A percentile compares a stretch with the other conserved stretches of the same genome.
Conservation (phyloP, 2,888 invertebrate genomes). For the Caenorhabditis sp. region DNA sequence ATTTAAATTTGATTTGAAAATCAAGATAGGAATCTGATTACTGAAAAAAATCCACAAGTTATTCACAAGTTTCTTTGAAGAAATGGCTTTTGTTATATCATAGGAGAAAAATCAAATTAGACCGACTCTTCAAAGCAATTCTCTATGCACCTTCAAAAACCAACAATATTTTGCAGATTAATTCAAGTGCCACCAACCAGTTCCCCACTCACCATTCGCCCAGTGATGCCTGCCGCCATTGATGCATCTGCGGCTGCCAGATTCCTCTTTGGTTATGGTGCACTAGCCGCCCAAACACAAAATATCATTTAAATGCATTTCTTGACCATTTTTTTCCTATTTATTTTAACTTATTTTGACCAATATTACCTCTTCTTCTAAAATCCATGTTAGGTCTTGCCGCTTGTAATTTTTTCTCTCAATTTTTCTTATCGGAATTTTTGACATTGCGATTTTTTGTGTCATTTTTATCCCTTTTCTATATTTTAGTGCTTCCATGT, state of each 20-base stretch:
- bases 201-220: slow-evolving; percentile 12
- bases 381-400: background rate
- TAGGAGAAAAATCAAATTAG: no score
- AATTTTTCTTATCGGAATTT: background rate
- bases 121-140: no score
- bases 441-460: background rate
- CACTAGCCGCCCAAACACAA: slow-evolving; percentile 22
- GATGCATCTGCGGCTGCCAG: slow-evolving; percentile 44
- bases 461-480: background rate
- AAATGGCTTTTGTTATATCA: no score
- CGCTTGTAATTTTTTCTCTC: background rate
- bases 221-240: slow-evolving; percentile 28
- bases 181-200: slow-evolving; percentile 14
- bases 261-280: slow-evolving; percentile 43
- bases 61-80: no score
- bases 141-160: no score
- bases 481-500: background rate
- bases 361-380: background rate
- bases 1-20: no score
- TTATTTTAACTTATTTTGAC: background rate
- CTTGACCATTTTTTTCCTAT: background rate
- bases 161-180: slow-evolving; percentile 10
- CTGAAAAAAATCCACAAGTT: no score
- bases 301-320: background rate
- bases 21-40: no score